Percentiles rank a stretch among this genome's conserved stretches.
These are phyloP conservation scores for Macrobrachium nipponense DNA, from an alignment of 1,140 invertebrate species.

Conservation along the genomic window DNA sequence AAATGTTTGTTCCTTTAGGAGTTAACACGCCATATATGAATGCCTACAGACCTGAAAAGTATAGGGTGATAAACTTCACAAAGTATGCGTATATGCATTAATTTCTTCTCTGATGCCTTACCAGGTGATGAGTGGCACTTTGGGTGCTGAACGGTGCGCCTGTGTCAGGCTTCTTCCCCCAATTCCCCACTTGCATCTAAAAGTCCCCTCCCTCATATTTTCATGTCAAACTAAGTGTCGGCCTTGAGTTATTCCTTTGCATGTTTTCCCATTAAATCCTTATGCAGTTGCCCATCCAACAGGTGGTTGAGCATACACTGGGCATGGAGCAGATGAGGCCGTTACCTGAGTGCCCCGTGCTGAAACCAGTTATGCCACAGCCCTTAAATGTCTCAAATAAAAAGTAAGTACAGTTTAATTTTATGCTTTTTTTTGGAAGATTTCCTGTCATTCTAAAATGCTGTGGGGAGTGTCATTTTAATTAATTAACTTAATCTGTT, in stretches of 20 bases:
- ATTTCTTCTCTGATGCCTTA: neutral
- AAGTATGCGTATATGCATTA: neutral
- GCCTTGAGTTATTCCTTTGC: neutral
- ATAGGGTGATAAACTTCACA: no score
- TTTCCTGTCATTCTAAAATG: neutral
- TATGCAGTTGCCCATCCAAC: neutral
- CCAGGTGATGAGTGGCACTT: conserved; percentile 16
- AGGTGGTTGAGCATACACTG: conserved; percentile 62
- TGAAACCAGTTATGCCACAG: conserved; percentile 55
- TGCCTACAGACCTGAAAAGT: no score
- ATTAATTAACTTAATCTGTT: no score
- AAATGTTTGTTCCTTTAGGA: no score
- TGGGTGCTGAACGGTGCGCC: conserved; percentile 15
- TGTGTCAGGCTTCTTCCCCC: conserved; percentile 9
- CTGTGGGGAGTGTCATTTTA: neutral
- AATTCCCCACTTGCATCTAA: conserved; percentile 3
- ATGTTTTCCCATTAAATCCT: conserved; percentile 1
- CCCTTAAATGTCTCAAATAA: conserved; percentile 64
- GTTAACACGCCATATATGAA: no score
- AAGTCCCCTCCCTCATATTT: neutral
- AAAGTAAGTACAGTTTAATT: conserved; percentile 41
- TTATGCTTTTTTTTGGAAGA: neutral
- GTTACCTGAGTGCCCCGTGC: conserved; percentile 57
- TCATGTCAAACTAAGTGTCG: conserved; percentile 26
- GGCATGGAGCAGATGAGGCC: conserved; percentile 63